Evolutionary conservation across 2,797 vertebrate genomes (phyloP).

Genomic region (Falco rusticolus): DNA sequence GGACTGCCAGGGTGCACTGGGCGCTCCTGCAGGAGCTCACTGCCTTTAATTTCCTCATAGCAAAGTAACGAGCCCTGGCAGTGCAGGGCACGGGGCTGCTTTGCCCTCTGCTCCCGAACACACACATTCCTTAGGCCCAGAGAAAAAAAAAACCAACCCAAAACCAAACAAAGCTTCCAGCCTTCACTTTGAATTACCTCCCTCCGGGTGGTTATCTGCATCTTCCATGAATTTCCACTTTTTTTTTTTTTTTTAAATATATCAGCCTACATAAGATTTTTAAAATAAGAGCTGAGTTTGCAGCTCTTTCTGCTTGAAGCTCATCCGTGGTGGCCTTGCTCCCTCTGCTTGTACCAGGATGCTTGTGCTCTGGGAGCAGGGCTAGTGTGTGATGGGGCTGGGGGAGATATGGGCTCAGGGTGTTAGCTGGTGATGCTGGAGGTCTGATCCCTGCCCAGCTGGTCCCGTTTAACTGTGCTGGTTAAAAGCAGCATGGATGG

Average conservation of each 20-base stretch:
- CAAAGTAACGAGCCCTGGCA: background rate
- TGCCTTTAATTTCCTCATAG: background rate
- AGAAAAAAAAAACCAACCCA: accelerated
- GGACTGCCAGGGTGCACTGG: background rate
- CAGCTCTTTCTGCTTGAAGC: background rate
- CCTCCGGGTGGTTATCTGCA: background rate
- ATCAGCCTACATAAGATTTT: background rate
- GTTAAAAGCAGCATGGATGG: background rate
- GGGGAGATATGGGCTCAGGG: background rate
- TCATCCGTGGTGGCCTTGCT: background rate
- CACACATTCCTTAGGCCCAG: background rate
- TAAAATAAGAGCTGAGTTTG: background rate
- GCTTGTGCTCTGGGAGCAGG: background rate
- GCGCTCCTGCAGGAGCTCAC: background rate
- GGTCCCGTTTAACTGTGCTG: background rate
- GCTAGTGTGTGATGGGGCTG: accelerated
- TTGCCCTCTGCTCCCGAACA: background rate
- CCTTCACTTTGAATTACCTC: background rate
- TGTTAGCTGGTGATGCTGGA: background rate
- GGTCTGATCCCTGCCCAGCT: background rate
- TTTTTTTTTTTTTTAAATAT: no score
- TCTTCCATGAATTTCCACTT: background rate
- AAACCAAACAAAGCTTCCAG: background rate
- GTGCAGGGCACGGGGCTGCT: background rate
- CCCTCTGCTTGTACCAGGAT: background rate